These are phyloP conservation scores for Pantherophis alleghaniensis DNA, from an alignment of 2,797 vertebrate genomes.

Conservation along the genomic window DNA sequence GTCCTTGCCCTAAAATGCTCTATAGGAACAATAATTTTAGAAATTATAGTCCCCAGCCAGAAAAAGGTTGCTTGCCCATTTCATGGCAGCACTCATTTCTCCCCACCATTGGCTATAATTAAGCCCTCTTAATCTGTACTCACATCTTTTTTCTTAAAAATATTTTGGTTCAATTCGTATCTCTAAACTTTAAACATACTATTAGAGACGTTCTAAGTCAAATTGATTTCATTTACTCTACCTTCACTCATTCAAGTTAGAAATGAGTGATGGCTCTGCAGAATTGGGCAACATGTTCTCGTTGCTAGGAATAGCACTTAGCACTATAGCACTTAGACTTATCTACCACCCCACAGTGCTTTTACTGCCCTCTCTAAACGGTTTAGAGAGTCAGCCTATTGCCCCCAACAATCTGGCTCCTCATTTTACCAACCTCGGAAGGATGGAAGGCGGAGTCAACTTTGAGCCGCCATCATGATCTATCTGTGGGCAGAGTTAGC, in stretches of 20 bases:
- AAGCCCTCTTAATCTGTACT: not conserved
- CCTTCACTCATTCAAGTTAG: not conserved
- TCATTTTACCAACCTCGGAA: not conserved
- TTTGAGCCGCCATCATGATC: not conserved
- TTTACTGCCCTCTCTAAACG: not conserved
- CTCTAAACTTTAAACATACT: not conserved
- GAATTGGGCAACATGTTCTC: not conserved
- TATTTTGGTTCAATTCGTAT: not conserved
- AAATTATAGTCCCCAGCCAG: not conserved
- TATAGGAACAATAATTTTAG: not conserved
- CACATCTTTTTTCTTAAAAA: not conserved
- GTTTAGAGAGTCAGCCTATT: not conserved
- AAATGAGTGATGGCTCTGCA: not conserved
- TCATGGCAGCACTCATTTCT: not conserved
- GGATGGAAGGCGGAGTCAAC: not conserved
- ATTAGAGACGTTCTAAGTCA: not conserved
- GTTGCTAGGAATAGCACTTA: not conserved
- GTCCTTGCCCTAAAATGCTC: not conserved
- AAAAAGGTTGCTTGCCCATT: not conserved
- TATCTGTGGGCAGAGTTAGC: not conserved
- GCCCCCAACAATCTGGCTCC: not conserved
- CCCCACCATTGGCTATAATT: not conserved
- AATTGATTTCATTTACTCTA: not conserved
- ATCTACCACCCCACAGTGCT: not conserved
- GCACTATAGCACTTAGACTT: not conserved